Base-by-base conservation (phyloP, 2,888 invertebrate genomes). In the Lysandra coridon region DNA sequence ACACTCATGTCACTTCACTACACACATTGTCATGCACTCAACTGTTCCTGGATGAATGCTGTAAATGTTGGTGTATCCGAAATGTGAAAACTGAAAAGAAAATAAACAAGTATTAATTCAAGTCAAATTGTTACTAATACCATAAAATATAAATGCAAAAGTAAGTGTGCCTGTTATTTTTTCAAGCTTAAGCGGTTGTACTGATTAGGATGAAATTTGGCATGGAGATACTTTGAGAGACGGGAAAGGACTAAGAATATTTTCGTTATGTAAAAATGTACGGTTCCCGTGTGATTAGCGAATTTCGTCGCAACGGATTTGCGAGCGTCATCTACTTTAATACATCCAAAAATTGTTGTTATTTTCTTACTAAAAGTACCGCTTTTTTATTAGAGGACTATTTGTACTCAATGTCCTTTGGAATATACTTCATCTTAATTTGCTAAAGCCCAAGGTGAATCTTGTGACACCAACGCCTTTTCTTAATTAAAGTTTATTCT, bases 1-100 rank as follows among this genome's bases (percentile, higher is more conserved):
- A 62, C 62, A 23, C n/a, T 62, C 23, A 23, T 12, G 12, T 14
- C 69, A 80, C 78, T 62, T 64, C 64, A 64, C 30, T 30, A 6
- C 14, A 23, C 23, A 62, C n/a, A 62, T 23, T 23, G 23, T 62
- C 23, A n/a, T 4, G 23, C 57, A 57, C 57, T 17, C 1, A 17
- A 57, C 57, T 64, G 12, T 30, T 64, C 23, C 7, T 12, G 4
- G 57, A 1, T 17, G 57, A 57, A 17, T 49, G 5, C 7, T 6
- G 44, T 44, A 44, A 44, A 44, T 7, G 33, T 33, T 44, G 57
- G 57, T 17, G 4, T 57, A 57, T 57, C 57, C 57, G 57, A 57
- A 57, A 57, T 57, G 4, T 57, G 4, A 57, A 57, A 57, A 57
- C 57, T 57, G 57, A 57, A 57, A 57, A 57, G 57, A 57, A 57